A percentile compares a stretch with the other conserved stretches of the same genome.
phyloP scores from a whole-genome alignment of 2,797 vertebrate genomes.

The Ammospiza maritima region DNA sequence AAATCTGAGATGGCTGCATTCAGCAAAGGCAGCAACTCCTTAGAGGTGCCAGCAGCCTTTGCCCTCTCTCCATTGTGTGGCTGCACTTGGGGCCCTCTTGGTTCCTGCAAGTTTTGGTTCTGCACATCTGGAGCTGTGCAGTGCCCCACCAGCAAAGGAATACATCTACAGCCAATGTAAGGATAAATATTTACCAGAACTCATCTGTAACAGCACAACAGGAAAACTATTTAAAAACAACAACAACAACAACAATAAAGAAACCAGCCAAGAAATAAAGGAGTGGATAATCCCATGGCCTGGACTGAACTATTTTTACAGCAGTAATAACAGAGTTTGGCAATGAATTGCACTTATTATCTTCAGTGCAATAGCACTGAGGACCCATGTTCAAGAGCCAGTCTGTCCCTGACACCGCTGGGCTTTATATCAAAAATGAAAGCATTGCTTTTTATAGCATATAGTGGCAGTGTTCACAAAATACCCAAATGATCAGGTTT shows the following conservation, averaged over 20 bases:
- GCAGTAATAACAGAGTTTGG: constrained; percentile 35
- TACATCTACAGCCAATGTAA: constrained; percentile 12
- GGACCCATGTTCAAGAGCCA: neutral
- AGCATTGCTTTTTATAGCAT: neutral
- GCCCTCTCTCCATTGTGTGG: neutral
- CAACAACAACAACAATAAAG: constrained; percentile 35
- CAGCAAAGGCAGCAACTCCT: neutral
- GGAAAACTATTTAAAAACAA: constrained; percentile 54
- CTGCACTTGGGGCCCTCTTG: neutral
- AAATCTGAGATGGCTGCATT: neutral
- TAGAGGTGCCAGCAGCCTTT: constrained; percentile 1
- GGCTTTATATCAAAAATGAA: neutral
- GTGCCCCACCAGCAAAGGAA: neutral
- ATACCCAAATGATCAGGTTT: neutral
- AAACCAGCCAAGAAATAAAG: constrained; percentile 11
- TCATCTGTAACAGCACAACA: constrained; percentile 61
- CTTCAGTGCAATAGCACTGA: neutral
- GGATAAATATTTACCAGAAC: constrained; percentile 65
- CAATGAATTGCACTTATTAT: neutral
- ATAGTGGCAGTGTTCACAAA: neutral
- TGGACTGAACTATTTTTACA: constrained; percentile 48
- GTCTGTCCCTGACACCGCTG: neutral
- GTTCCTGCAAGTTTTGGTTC: neutral
- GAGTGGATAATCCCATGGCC: neutral
- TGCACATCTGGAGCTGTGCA: constrained; percentile 32